Evolutionary conservation across 2,888 invertebrate genomes (phyloP).

Genomic region (Sarcophaga caerulescens): DNA sequence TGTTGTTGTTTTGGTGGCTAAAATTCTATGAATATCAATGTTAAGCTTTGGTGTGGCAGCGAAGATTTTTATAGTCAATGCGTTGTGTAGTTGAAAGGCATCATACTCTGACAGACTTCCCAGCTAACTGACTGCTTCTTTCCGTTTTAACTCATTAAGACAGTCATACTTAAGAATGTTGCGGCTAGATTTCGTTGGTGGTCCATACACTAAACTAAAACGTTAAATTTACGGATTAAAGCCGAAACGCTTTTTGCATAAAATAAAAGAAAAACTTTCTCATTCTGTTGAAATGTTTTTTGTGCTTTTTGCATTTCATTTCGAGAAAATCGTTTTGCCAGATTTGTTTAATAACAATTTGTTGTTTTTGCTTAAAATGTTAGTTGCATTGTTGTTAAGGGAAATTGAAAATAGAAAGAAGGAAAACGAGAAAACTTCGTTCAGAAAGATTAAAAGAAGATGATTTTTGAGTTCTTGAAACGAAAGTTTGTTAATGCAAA

Average conservation of each 20-base stretch:
- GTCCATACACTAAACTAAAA: constrained; percentile 11
- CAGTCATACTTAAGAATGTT: constrained; percentile 37
- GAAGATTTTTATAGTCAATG: constrained; percentile 35
- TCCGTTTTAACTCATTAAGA: constrained; percentile 55
- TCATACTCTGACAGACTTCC: constrained; percentile 10
- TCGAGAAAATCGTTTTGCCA: constrained; percentile 1
- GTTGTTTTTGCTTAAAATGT: constrained; percentile 15
- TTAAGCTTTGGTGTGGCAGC: constrained; percentile 12
- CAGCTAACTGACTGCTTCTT: constrained; percentile 16
- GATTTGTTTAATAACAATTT: constrained; percentile 54
- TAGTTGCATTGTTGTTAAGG: constrained; percentile 9
- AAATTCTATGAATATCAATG: constrained; percentile 54
- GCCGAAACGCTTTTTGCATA: constrained; percentile 34
- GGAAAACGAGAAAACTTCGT: background rate
- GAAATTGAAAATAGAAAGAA: no score
- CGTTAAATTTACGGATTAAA: constrained; percentile 13
- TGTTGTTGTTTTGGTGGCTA: constrained; percentile 39
- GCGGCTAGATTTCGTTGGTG: constrained; percentile 18
- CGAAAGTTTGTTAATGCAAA: no score
- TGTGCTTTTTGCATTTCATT: background rate
- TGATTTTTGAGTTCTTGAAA: no score
- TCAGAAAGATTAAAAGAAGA: background rate
- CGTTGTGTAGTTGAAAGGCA: constrained; percentile 28
- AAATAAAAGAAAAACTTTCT: constrained; percentile 7
- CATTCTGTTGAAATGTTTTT: background rate